These are phyloP conservation scores for Machimus atricapillus DNA, from an alignment of 2,888 invertebrate genomes.

Conservation along the genomic window DNA sequence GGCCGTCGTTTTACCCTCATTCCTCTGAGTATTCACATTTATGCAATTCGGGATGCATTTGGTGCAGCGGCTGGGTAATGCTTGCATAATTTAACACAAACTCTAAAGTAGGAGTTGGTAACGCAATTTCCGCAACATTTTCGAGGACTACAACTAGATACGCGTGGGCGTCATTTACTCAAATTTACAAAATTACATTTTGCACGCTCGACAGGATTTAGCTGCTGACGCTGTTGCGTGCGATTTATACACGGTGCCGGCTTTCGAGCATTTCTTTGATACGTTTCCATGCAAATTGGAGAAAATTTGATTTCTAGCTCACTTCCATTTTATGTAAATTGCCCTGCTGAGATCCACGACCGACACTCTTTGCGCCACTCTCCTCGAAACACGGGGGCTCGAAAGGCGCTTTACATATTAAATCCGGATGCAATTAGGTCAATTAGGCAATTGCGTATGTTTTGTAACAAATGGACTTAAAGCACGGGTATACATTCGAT, in stretches of 20 bases:
- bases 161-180: background rate
- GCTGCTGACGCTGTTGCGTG: background rate
- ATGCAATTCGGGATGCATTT: background rate
- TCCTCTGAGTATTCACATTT: background rate
- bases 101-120: background rate
- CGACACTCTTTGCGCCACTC: background rate
- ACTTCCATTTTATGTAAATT: background rate
- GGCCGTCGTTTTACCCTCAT: background rate
- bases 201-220: background rate
- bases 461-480: background rate
- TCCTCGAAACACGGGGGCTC: background rate
- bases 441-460: background rate
- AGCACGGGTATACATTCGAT: background rate
- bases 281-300: background rate
- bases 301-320: background rate
- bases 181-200: background rate
- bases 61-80: background rate
- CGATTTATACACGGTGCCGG: background rate
- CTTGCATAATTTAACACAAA: background rate
- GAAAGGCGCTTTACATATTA: background rate
- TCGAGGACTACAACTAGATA: background rate
- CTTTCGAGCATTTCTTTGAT: background rate
- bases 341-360: background rate
- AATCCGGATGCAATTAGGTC: background rate
- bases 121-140: background rate